phyloP scores from a whole-genome alignment of 2,888 invertebrate species.

The Scelioninae gen. 1 region DNA sequence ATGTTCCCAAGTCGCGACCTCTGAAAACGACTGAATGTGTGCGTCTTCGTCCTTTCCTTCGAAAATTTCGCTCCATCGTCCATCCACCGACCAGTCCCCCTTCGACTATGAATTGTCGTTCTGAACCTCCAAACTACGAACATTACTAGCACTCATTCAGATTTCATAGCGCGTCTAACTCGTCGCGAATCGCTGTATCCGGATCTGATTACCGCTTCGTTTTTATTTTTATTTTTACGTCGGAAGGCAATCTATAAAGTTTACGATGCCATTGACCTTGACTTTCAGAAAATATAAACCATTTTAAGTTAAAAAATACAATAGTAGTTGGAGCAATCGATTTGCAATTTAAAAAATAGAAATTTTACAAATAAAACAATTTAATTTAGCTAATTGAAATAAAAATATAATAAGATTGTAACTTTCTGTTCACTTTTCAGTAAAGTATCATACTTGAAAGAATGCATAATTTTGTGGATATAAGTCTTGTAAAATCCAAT shows the following conservation, averaged over 20 bases:
- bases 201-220: conserved; percentile 14
- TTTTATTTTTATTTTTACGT: not conserved
- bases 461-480: too few relatives aligned
- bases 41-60: conserved; percentile 70
- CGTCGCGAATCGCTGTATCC: conserved; percentile 3
- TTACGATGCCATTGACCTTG: conserved; percentile 27
- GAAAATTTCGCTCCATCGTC: conserved; percentile 72
- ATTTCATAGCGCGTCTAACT: conserved; percentile 23
- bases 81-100: conserved; percentile 53
- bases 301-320: not conserved
- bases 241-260: conserved; percentile 9
- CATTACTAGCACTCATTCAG: conserved; percentile 30
- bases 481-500: too few relatives aligned
- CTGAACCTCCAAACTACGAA: conserved; percentile 58
- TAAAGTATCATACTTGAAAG: too few relatives aligned
- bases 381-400: too few relatives aligned
- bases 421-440: too few relatives aligned
- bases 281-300: not conserved
- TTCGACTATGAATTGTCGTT: not conserved
- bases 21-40: conserved; percentile 62
- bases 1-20: conserved; percentile 76
- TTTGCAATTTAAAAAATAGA: too few relatives aligned
- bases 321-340: too few relatives aligned
- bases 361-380: too few relatives aligned
- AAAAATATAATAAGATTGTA: too few relatives aligned